Base-by-base conservation (phyloP, 2,113 vertebrate genomes). In the Megaleporinus macrocephalus region DNA sequence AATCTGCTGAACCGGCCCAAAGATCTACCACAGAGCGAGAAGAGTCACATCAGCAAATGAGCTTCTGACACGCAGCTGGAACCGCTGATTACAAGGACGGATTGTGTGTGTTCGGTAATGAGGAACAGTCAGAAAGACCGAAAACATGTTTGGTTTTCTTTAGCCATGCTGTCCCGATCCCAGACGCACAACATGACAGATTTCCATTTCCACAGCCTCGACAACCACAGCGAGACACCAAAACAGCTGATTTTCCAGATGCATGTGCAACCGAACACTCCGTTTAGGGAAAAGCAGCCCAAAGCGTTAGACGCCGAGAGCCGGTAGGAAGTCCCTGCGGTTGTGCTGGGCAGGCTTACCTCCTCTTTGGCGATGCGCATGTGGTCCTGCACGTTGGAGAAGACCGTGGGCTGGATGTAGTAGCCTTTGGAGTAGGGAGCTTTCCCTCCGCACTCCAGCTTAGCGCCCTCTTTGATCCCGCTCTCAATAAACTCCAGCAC, bases 311-410 rank as follows among this genome's bases (percentile, higher is more conserved):
- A 27, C 22, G 20, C 20, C 12, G 44, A 80, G 55, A 72, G 66
- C 66, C 53, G 55, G 78, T 77, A 77, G 70, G 33, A 20, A 57
- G 47, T 49, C 7, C 24, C 13, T 49, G 30, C 29, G 63, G 33
- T 33, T 15, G 36, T 33, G 24, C 1, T 18, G 44, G 14, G 36
- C 44, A 27, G 72, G 26, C 11, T 30, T 95, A 99, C 98, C 97
- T 99, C 98, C 85, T 99, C 98, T 91, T 95, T 97, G 87, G 98
- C 97, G 55, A 99, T 97, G 86, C 96, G 91, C 98, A 99, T 99
- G 92, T 98, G 95, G 18, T 99, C 98, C 2, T 92, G 96, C 68
- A 99, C 98, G 0, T 97, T 95, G 82, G 98, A 99, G 88, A 99
- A 99, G 86, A 99, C 96, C 0, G 98, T 99, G n/a, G 98, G 98